phyloP scores from a whole-genome alignment of 64 coral and sea anemone genomes.

The Catalaphyllia jardinei region DNA sequence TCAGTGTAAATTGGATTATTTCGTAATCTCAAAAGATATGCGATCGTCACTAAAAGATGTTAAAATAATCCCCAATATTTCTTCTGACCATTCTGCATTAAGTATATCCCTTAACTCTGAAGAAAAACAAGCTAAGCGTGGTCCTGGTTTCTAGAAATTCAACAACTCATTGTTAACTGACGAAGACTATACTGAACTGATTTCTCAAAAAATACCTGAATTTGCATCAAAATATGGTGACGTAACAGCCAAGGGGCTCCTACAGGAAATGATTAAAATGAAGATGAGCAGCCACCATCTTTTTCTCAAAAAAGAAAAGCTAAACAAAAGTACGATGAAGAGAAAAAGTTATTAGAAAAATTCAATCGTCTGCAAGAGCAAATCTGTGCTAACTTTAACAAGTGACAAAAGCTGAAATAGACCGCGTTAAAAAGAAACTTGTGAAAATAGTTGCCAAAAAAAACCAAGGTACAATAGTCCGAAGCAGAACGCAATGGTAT shows the following conservation, averaged over 20 bases:
- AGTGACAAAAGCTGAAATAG: neutral
- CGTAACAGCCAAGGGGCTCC: neutral
- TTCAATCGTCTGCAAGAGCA: slow-evolving; percentile 28
- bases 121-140: neutral
- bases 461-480: slow-evolving; percentile 14
- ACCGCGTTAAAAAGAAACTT: slow-evolving; percentile 42
- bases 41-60: neutral
- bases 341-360: slow-evolving; percentile 21
- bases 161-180: no score
- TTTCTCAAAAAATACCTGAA: no score
- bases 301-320: slow-evolving; percentile 38
- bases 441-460: slow-evolving; percentile 30
- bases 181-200: no score
- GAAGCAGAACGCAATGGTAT: slow-evolving; percentile 62
- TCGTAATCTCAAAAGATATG: no score
- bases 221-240: neutral
- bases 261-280: slow-evolving; percentile 33
- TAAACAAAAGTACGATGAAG: slow-evolving; percentile 4
- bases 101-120: neutral
- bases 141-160: neutral
- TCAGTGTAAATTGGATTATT: no score
- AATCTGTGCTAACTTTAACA: neutral
- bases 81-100: neutral
- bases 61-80: neutral
- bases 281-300: neutral